A percentile compares a stretch with the other conserved stretches of the same genome.
Evolutionary conservation across 2,888 invertebrate species (phyloP).

Genomic region (Hartigia nigra): DNA sequence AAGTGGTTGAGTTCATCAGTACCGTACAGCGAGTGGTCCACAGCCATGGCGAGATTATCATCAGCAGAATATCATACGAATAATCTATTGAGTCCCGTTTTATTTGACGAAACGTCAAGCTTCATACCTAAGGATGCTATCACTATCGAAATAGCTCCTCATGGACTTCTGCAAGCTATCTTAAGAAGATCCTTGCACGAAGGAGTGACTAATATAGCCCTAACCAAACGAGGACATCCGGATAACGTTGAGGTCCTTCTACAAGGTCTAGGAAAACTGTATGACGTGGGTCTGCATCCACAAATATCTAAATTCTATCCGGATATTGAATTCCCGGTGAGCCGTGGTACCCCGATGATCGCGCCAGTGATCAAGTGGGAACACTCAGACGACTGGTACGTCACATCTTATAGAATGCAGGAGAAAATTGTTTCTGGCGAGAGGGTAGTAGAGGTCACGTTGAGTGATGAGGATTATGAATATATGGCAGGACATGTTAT

Average conservation of each 20-base stretch:
- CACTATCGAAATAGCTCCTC: conserved; percentile 90
- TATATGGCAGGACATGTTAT: conserved; percentile 85
- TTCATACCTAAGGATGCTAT: conserved; percentile 86
- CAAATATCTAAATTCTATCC: conserved; percentile 83
- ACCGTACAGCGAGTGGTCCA: conserved; percentile 78
- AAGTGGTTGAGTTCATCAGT: conserved; percentile 91
- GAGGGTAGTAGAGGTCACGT: conserved; percentile 71
- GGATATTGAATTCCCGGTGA: conserved; percentile 82
- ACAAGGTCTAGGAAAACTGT: conserved; percentile 77
- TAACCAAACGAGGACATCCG: conserved; percentile 78
- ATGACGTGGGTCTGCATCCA: conserved; percentile 80
- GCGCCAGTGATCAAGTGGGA: conserved; percentile 90
- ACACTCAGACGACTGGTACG: conserved; percentile 82
- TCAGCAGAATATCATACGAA: conserved; percentile 92
- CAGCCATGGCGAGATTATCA: conserved; percentile 72
- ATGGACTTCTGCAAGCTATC: conserved; percentile 89
- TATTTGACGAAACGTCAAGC: conserved; percentile 84
- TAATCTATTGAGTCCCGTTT: conserved; percentile 77
- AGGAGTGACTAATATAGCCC: conserved; percentile 78
- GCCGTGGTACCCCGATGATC: conserved; percentile 86
- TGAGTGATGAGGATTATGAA: conserved; percentile 75
- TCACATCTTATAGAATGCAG: conserved; percentile 76
- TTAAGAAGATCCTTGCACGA: conserved; percentile 79
- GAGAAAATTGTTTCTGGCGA: conserved; percentile 78
- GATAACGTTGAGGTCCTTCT: conserved; percentile 74